Base-by-base conservation (phyloP, 2,797 vertebrate species). In the Carduelis carduelis region DNA sequence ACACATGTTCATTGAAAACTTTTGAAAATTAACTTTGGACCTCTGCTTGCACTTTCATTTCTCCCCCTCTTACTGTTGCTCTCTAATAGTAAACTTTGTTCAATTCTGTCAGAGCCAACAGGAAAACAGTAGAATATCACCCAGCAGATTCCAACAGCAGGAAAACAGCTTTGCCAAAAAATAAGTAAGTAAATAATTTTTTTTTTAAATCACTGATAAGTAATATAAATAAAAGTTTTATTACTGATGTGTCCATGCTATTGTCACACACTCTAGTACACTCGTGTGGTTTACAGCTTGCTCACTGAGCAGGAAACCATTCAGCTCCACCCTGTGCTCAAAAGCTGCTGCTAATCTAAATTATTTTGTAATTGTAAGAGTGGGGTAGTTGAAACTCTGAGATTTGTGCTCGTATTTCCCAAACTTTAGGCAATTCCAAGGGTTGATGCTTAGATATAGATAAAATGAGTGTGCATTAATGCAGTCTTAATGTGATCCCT, bases 111-210 rank as follows among this genome's bases (percentile, higher is more conserved):
- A 97, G 97, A 93, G 74, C 49, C 63, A 94, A 95, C 47, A 91
- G 89, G 84, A 97, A 96, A 91, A 89, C 50, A 5, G 72, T 28
- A 69, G 85, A 78, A 59, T 83, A 88, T 74, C 57, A 1, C 76
- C 49, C 77, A 59, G 21, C 63, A 44, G 68, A 93, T 52, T 65
- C 92, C 91, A 97, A 94, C 71, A 93, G 89, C 71, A 94, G 90
- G 92, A 97, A 93, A 86, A 64, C 60, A 82, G 24, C 71, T 90
- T 89, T 97, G 87, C 94, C 47, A 24, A 96, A 95, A 96, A 97
- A 93, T 57, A 97, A 96, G 97, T 97, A 94, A 97, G 97, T 93
- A 95, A 92, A 69, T 75, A 85, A 83, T 52, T 83, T 65, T 32
- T 90, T 90, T 95, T 92, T 93, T 74, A 92, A 95, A 89, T 20